These are phyloP conservation scores for Siderastrea siderea DNA, from an alignment of 92 coral and sea anemone genomes.

Conservation along the genomic window DNA sequence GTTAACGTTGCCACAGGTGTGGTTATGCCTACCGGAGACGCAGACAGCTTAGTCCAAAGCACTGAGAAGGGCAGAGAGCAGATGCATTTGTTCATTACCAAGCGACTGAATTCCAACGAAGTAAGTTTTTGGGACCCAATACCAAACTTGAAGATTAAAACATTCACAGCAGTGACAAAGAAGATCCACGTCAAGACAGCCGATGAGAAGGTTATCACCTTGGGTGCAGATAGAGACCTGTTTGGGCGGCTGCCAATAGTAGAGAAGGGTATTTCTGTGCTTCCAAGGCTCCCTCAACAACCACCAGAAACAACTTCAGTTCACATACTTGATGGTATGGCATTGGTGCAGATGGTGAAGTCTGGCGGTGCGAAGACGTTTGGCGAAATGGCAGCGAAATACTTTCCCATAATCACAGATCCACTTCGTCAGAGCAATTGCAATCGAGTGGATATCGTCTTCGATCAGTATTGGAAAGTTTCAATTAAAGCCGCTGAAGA, in stretches of 20 bases:
- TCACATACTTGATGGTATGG: slow-evolving; percentile 58
- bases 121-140: slow-evolving; percentile 42
- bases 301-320: background rate
- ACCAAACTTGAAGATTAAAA: slow-evolving; percentile 14
- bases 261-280: slow-evolving; percentile 21
- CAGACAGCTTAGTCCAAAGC: background rate
- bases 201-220: slow-evolving; percentile 4
- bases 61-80: slow-evolving; percentile 27
- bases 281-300: slow-evolving; percentile 34
- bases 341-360: slow-evolving; percentile 52
- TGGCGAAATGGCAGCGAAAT: slow-evolving; percentile 53
- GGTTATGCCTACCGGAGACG: slow-evolving; percentile 31
- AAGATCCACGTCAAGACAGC: slow-evolving; percentile 18
- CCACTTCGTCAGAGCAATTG: background rate
- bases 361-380: slow-evolving; percentile 44
- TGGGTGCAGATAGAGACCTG: slow-evolving; percentile 34
- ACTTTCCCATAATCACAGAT: slow-evolving; percentile 19
- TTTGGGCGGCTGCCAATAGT: slow-evolving; percentile 34
- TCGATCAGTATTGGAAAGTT: slow-evolving; percentile 47
- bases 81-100: slow-evolving; percentile 18
- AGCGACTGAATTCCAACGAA: slow-evolving; percentile 17
- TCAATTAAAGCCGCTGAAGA: slow-evolving; percentile 60
- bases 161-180: slow-evolving; percentile 7
- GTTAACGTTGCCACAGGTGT: slow-evolving; percentile 28
- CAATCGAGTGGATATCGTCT: slow-evolving; percentile 28